Evolutionary conservation across 2,113 vertebrate species (phyloP), one percentile per base, ranked within the genome.

Genomic region (Corythornis vintsioides): DNA sequence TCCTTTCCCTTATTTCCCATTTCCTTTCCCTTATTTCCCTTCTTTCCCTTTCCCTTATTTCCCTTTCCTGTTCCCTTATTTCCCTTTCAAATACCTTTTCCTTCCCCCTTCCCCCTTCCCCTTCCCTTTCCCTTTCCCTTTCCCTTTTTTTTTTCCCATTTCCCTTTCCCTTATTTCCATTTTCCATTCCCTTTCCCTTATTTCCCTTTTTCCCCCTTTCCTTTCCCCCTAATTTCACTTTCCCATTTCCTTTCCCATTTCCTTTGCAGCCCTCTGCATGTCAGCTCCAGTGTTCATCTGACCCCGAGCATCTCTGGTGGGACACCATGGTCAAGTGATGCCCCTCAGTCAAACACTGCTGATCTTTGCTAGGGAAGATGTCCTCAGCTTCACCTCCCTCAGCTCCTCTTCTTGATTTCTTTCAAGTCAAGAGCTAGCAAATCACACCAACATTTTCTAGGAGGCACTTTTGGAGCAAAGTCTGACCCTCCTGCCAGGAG

Each of bases 371-470:
- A 16, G 25, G 20, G 52, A 22, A 52, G 26, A 60, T 13, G 31
- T 22, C 45, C 47, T 55, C 33, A 8, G 12, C n/a, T 55, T 53
- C 28, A 19, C 19, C 31, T n/a, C 21, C 31, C 24, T 15, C 26
- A 28, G 14, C 26, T 60, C 21, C 4, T 0, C 24, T 60, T 38
- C 55, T 11, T 4, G 0, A 10, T n/a, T 38, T 66, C 11, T 11
- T 29, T 11, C 1, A 0, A 9, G 20, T 24, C 0, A 0, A 80
- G 42, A 80, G 29, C 50, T 16, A 43, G 31, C 17, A 38, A 63
- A 56, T 21, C 4, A 25, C 77, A 33, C 28, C 78, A 21, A 56
- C 1, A 1, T 18, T 18, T 60, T 76, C 79, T 11, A 76, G 48
- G 42, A 70, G 71, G 57, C 33, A 43, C 48, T 20, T 43, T 29